A percentile compares a stretch with the other conserved stretches of the same genome.
phyloP scores from a whole-genome alignment of 2,113 vertebrate genomes.

The Ictalurus furcatus region DNA sequence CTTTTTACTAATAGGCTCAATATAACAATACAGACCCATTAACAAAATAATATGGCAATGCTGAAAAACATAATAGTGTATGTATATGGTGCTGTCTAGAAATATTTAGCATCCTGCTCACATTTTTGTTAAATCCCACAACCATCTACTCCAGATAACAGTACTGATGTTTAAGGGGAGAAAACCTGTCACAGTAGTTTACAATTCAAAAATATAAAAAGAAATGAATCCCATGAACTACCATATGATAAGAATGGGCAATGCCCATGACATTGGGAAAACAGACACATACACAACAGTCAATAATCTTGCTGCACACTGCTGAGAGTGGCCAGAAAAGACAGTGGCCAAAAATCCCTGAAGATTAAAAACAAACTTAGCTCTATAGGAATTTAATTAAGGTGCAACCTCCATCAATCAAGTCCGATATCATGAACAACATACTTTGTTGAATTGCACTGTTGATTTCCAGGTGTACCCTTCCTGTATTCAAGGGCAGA shows the following conservation, averaged over 20 bases:
- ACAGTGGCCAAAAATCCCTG: conserved; percentile 31
- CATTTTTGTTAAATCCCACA: conserved; percentile 20
- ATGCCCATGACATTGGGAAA: neutral
- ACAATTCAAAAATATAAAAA: conserved; percentile 4
- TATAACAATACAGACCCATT: neutral
- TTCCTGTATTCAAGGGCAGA: conserved; percentile 12
- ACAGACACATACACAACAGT: neutral
- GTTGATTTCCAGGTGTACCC: neutral
- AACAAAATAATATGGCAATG: neutral
- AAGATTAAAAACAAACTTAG: conserved; percentile 10
- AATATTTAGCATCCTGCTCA: conserved; percentile 17
- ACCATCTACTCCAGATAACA: neutral
- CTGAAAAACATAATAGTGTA: neutral
- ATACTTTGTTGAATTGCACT: neutral
- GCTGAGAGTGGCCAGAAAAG: neutral
- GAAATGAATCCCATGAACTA: neutral
- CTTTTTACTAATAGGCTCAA: neutral
- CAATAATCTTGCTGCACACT: neutral
- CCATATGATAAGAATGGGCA: neutral
- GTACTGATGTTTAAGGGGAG: neutral
- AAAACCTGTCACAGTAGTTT: neutral
- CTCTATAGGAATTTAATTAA: neutral
- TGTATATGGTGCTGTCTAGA: neutral
- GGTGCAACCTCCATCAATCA: conserved; percentile 32
- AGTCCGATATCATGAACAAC: conserved; percentile 10